Evolutionary conservation across 2,888 invertebrate genomes (phyloP), one percentile per base, ranked within the genome.

Genomic region (Spicauda simplicius): DNA sequence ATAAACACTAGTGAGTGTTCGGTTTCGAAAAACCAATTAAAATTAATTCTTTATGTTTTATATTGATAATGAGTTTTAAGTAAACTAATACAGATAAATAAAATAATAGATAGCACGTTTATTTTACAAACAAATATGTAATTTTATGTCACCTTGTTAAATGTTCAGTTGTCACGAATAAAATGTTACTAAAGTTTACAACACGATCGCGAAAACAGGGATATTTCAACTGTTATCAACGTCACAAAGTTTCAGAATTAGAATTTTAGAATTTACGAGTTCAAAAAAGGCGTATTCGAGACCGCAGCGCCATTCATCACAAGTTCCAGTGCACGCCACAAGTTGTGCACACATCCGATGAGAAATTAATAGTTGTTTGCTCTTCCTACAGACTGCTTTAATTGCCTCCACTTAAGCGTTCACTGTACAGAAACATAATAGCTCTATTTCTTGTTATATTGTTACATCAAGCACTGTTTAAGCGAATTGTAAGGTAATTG

Each of bases 361-460:
- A 73, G 76, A 78, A 77, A 81, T 82, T 80, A 80, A 83, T 83
- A 80, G 77, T 75, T 77, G 76, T 79, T 80, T 78, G 75, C 73
- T 72, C 71, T 53, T 62, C 61, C 37, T 37, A 41, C 53, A 0
- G 12, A 16, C 53, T 41, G 53, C 61, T 62, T 54, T 62, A 62
- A 62, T 62, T 62, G 53, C 61, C 60, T 52, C 30, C 60, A 60
- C 60, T 60, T 60, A 60, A 12, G 50, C 60, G 18, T 16, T 48
- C 48, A 48, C 50, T 50, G 56, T 58, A 59, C 25, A n/a, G 25
- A 16, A 59, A 30, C 59, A 25, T 48, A 59, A 50, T 59, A 48
- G 45, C 45, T 45, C n/a, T 14, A 41, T 41, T 41, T 14, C 14
- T 41, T 41, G 41, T 41, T 25, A 5, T 14, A 14, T 41, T 41